Conservation (phyloP, 2,888 invertebrate genomes). For the Proisotoma minuta region DNA sequence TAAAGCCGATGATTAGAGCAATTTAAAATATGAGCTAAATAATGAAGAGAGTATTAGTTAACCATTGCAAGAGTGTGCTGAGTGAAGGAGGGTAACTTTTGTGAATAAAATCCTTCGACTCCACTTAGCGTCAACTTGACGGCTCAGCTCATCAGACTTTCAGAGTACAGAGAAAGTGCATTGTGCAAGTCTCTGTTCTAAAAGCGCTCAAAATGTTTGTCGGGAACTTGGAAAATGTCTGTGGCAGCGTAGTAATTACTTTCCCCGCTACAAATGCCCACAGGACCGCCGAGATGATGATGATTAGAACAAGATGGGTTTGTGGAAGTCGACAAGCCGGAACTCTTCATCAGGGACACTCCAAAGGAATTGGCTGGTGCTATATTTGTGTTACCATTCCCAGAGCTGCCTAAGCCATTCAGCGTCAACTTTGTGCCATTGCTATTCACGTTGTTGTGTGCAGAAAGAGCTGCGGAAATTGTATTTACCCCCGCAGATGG, state of each 20-base stretch:
- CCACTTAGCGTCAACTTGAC: conserved; percentile 1
- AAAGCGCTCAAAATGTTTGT: conserved; percentile 47
- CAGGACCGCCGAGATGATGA: conserved; percentile 16
- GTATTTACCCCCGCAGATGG: conserved; percentile 16
- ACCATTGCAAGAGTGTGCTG: too few species aligned
- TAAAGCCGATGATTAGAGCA: too few species aligned
- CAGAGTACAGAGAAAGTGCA: neutral
- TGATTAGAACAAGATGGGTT: conserved; percentile 27
- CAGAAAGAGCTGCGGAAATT: conserved; percentile 11
- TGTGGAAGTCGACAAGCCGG: conserved; percentile 24
- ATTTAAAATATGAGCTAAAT: too few species aligned
- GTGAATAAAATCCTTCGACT: conserved; percentile 1
- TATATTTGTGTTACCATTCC: conserved; percentile 7
- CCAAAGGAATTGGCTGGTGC: conserved; percentile 12
- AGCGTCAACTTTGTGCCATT: neutral
- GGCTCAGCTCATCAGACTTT: neutral
- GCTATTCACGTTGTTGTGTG: conserved; percentile 18
- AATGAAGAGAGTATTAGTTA: too few species aligned
- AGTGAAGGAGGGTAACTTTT: too few species aligned
- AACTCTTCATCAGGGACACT: conserved; percentile 31
- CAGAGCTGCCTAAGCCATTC: conserved; percentile 11
- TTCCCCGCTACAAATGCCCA: conserved; percentile 34
- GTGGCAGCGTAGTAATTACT: conserved; percentile 48
- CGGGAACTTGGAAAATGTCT: conserved; percentile 45
- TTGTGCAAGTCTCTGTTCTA: conserved; percentile 17